Base-by-base conservation (phyloP, 2,113 vertebrate genomes). In the Chloropsis hardwickii region DNA sequence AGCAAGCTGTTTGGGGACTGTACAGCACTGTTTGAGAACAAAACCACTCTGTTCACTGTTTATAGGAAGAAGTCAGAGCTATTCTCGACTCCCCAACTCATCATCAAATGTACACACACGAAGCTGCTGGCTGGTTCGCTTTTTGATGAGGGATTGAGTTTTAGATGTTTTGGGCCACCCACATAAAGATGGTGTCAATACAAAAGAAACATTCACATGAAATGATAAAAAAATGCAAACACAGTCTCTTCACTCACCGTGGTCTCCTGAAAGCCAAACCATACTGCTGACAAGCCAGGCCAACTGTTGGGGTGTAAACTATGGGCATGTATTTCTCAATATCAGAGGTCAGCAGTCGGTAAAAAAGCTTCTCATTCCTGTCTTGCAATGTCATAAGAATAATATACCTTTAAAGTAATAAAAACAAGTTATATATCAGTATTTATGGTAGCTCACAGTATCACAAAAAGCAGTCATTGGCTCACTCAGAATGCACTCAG, bases 291-390 rank as follows among this genome's bases (percentile, higher is more conserved):
- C 99, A 99, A 78, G 99, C 99, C 96, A 99, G 96, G 20, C 99
- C 99, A 29, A 99, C 99, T 0, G 99, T 99, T 51, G 99, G 99
- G 1, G 99, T 99, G 91, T 99, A 99, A 56, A 99, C 99, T 1
- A 99, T 99, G 31, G 99, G 99, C 99, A 99, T 99, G 97, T 99
- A 99, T 94, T 98, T 98, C 97, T 99, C 99, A 0, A 99, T 98
- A 58, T 99, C 98, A 0, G 99, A 99, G 8, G 99, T 99, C 92
- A 99, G 97, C 95, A 99, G 92, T 21, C 99, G 98, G 94, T 99
- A 99, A 95, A 99, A 99, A 37, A 99, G 98, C 97, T 99, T 99
- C 97, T 99, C 99, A 6, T 99, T 99, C 90, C 99, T 98, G 97
- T 99, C 99, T 98, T 99, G 99, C 67, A 99, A 98, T 1, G 99